These are phyloP conservation scores for Troides oblongomaculatus DNA, from an alignment of 2,888 invertebrate species.

Conservation along the genomic window DNA sequence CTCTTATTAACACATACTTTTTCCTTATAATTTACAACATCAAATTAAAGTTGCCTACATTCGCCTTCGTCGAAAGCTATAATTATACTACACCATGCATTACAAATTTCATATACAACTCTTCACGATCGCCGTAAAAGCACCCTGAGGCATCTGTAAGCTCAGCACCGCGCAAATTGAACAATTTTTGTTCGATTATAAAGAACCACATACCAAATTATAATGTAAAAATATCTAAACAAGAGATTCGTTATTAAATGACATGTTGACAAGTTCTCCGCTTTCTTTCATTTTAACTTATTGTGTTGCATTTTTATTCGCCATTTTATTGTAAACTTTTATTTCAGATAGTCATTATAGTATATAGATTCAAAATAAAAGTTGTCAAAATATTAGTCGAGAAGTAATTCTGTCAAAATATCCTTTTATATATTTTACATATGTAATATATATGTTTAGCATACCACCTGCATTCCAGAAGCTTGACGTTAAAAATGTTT, in stretches of 20 bases:
- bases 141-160: constrained; percentile 25
- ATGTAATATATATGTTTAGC: not conserved
- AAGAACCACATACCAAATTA: constrained; percentile 9
- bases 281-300: no score
- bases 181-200: constrained; percentile 19
- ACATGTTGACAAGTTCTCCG: no score
- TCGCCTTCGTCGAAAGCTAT: constrained; percentile 8
- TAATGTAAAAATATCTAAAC: not conserved
- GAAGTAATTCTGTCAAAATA: not conserved
- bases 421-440: not conserved
- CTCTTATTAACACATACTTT: constrained; percentile 4
- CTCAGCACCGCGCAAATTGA: constrained; percentile 14
- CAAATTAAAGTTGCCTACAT: not conserved
- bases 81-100: constrained; percentile 15
- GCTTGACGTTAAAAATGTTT: not conserved
- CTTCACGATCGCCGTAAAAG: constrained; percentile 3
- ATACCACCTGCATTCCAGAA: not conserved
- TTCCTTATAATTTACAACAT: constrained; percentile 13
- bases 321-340: not conserved
- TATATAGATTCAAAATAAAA: not conserved
- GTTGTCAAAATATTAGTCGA: not conserved
- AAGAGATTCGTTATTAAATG: not conserved
- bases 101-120: constrained; percentile 23
- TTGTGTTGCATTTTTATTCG: not conserved
- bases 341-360: no score